Evolutionary conservation across 2,888 invertebrate species (phyloP), one percentile per base, ranked within the genome.

Genomic region (Molanna angustata): DNA sequence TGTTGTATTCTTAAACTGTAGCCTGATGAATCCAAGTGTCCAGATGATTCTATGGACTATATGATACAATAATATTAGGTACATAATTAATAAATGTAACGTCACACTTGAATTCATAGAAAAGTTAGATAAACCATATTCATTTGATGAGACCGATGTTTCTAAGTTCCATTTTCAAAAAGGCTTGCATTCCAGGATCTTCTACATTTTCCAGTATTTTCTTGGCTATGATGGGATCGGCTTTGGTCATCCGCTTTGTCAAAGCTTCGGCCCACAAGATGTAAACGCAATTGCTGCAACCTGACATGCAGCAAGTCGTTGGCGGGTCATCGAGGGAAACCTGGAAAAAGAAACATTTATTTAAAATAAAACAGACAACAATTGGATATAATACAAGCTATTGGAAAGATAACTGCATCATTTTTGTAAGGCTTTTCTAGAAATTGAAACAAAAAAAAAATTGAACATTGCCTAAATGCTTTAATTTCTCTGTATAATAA

Each of bases 261-360:
- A 95, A 63, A 17, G 87, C 82, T 62, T 93, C 88, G 0, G 93
- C 94, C 78, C 94, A 95, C 13, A 85, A 83, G 46, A 96, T 84
- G 87, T 91, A 95, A 3, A 96, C 94, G 68, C 96, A 96, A 70
- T 94, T 94, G 0, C 87, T 78, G 73, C 96, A 96, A 0, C 94
- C 94, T 0, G 92, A 89, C 82, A 88, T 88, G 65, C 95, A 96
- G 69, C 95, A 96, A 19, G 82, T 85, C 2, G 89, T 88, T 0
- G 95, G 95, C 32, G 81, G 82, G 54, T 84, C 82, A 9, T 86
- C 85, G 60, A 78, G 64, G 1, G 71, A 73, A 3, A 74, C 73
- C 77, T 77, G 62, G 2, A 69, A 68, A 54, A n/a, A 51, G 17
- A 21, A 35, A 35, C 4, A 40, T 18, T 18, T 2, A 40, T 18